Conservation (phyloP, 2,113 vertebrate genomes). For the Neomonachus schauinslandi region DNA sequence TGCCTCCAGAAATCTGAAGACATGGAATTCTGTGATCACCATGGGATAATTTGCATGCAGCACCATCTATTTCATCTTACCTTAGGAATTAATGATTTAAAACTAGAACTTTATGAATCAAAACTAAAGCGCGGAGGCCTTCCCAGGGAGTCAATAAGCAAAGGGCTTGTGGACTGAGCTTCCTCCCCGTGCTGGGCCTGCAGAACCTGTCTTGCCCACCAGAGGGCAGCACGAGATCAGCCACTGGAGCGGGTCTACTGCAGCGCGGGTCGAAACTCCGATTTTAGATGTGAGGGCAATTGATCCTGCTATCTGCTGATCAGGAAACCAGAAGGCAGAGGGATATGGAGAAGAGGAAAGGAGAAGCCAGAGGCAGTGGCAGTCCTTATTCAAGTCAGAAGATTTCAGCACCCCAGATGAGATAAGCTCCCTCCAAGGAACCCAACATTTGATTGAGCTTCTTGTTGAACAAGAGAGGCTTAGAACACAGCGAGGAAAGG, state of each 20-base stretch:
- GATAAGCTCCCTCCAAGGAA: background rate
- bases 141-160: background rate
- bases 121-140: background rate
- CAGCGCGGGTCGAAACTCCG: background rate
- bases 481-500: background rate
- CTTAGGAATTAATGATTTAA: background rate
- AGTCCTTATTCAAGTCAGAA: background rate
- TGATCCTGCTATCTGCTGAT: background rate
- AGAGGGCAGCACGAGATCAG: slow-evolving; percentile 69
- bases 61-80: background rate
- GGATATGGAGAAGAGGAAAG: background rate
- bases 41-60: background rate
- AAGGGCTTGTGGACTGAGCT: background rate
- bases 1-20: background rate
- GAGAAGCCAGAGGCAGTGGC: background rate
- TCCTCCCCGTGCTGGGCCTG: background rate
- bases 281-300: background rate
- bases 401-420: background rate
- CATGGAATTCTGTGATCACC: background rate
- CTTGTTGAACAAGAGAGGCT: background rate
- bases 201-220: slow-evolving; percentile 31
- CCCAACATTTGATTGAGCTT: background rate
- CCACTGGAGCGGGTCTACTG: accelerated
- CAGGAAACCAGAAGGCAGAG: background rate
- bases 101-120: background rate